These are phyloP conservation scores for Vicugna pacos DNA, from an alignment of 2,113 vertebrate species.

Conservation along the genomic window DNA sequence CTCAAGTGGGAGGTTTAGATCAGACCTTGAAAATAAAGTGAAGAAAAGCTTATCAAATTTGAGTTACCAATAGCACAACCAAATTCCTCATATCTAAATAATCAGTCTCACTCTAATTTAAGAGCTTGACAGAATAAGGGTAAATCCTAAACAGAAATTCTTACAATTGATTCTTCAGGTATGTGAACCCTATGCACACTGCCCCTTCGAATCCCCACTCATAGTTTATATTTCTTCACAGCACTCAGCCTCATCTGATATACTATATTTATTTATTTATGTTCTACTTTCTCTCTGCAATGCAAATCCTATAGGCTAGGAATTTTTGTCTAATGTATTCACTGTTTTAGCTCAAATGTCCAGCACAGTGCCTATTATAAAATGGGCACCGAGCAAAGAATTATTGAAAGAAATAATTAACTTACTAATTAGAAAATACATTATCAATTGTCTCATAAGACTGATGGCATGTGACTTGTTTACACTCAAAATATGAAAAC, in stretches of 20 bases:
- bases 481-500: not conserved
- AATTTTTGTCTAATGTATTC: not conserved
- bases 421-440: not conserved
- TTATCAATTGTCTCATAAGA: not conserved
- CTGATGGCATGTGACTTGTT: not conserved
- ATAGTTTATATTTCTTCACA: not conserved
- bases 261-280: not conserved
- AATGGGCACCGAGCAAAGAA: not conserved
- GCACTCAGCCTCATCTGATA: not conserved
- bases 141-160: not conserved
- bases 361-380: not conserved
- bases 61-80: not conserved
- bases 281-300: not conserved
- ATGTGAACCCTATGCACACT: fast-evolving
- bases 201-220: fast-evolving
- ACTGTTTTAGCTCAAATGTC: not conserved
- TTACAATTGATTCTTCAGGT: not conserved
- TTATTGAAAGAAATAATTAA: not conserved
- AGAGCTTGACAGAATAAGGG: not conserved
- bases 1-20: not conserved
- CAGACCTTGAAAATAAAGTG: not conserved
- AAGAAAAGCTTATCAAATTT: not conserved
- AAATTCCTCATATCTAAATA: not conserved
- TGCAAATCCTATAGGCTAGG: not conserved
- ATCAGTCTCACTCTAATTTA: not conserved